Evolutionary conservation across 2,113 vertebrate genomes (phyloP).

Genomic region (Seriola rivoliana): DNA sequence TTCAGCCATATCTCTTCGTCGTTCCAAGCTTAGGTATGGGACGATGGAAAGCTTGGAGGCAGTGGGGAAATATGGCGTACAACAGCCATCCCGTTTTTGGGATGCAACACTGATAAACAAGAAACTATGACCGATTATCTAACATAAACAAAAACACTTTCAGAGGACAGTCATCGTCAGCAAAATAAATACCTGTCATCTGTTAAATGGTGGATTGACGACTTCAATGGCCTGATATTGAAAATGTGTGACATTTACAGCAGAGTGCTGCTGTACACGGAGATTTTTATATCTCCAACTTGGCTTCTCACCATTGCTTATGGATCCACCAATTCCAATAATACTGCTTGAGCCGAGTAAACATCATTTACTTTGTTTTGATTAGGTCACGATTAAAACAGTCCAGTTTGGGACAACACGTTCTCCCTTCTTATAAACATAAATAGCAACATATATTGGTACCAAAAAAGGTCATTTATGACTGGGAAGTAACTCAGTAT

Average conservation of each 20-base stretch:
- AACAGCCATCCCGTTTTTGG: constrained; percentile 41
- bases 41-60: constrained; percentile 59
- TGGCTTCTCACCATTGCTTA: background rate
- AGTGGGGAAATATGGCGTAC: constrained; percentile 68
- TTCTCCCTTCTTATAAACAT: background rate
- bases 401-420: background rate
- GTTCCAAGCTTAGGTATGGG: constrained; percentile 51
- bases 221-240: background rate
- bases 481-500: background rate
- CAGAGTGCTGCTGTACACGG: constrained; percentile 2
- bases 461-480: background rate
- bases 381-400: constrained; percentile 6
- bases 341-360: background rate
- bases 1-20: constrained; percentile 43
- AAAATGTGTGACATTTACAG: constrained; percentile 5
- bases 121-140: background rate
- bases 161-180: background rate
- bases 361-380: background rate
- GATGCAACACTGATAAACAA: constrained; percentile 11
- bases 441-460: background rate
- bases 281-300: constrained; percentile 10
- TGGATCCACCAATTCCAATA: background rate
- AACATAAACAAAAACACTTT: background rate
- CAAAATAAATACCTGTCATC: constrained; percentile 19
- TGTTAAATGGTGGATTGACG: background rate